Conservation (phyloP, 2,797 vertebrate species). For the Discoglossus pictus region DNA sequence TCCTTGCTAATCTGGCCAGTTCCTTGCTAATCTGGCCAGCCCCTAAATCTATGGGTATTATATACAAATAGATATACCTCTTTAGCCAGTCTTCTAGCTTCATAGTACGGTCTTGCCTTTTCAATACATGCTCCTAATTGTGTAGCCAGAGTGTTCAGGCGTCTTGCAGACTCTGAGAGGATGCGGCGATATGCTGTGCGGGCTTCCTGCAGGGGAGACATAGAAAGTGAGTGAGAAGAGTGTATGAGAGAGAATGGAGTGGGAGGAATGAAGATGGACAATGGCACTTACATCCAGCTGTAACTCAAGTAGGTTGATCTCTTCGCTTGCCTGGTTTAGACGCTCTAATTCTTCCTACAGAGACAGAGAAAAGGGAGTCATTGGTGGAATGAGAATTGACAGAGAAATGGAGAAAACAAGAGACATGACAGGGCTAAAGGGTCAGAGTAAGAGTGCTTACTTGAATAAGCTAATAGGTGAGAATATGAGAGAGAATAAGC, state of each 20-base stretch:
- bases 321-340: slow-evolving; percentile 88
- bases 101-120: slow-evolving; percentile 89
- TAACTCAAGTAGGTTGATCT: slow-evolving; percentile 88
- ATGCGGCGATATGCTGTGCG: slow-evolving; percentile 86
- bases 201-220: slow-evolving; percentile 73
- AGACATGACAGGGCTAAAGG: no score
- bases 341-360: slow-evolving; percentile 87
- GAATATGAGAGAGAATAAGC: no score
- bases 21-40: no score
- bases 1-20: no score
- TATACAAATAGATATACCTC: slow-evolving; percentile 72
- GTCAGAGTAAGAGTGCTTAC: no score
- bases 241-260: neutral
- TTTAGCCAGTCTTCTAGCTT: slow-evolving; percentile 85
- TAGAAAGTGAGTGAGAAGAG: no score
- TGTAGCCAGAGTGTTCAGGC: slow-evolving; percentile 83
- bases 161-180: slow-evolving; percentile 85
- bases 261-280: neutral
- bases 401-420: no score
- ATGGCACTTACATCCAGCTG: slow-evolving; percentile 83
- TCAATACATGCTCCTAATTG: slow-evolving; percentile 86
- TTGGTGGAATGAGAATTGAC: no score
- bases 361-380: neutral
- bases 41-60: neutral
- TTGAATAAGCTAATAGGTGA: no score